These are phyloP conservation scores for Drosophila asahinai DNA, from an alignment of 1,140 invertebrate species.

Conservation along the genomic window DNA sequence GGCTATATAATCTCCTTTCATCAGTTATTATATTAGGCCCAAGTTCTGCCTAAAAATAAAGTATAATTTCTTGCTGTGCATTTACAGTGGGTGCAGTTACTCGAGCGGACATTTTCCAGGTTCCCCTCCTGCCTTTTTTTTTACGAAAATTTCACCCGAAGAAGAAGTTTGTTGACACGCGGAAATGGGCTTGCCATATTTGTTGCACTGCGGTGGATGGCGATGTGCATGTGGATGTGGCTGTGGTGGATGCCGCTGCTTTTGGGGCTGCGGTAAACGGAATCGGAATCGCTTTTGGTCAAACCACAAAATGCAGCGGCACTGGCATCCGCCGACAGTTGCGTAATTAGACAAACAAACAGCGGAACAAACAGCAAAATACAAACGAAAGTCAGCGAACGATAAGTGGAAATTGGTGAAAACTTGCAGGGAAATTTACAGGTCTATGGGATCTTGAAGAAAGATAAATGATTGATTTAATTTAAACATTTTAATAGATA, in stretches of 20 bases:
- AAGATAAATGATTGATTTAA: background rate
- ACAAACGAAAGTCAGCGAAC: constrained; percentile 14
- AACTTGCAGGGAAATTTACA: background rate
- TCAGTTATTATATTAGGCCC: too few species aligned
- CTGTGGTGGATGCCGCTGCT: background rate
- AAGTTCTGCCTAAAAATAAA: too few species aligned
- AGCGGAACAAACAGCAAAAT: constrained; percentile 24
- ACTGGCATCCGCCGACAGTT: constrained; percentile 39
- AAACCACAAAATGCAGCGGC: constrained; percentile 42
- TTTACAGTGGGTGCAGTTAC: constrained; percentile 29
- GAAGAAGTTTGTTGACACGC: constrained; percentile 56
- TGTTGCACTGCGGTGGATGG: constrained; percentile 13
- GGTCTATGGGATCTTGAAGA: background rate
- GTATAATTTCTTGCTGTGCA: constrained; percentile 10
- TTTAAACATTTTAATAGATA: background rate
- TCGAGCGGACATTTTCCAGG: constrained; percentile 46
- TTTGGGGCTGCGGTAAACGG: constrained; percentile 19
- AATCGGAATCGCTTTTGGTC: constrained; percentile 52
- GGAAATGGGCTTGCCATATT: constrained; percentile 64
- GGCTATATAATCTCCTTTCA: background rate
- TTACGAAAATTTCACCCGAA: constrained; percentile 32
- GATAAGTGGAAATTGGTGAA: constrained; percentile 5
- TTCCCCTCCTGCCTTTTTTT: constrained; percentile 19
- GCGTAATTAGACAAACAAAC: constrained; percentile 52
- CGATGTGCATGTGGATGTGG: constrained; percentile 6